Conservation (phyloP, 2,888 invertebrate species). For the Trichopoda pennipes region DNA sequence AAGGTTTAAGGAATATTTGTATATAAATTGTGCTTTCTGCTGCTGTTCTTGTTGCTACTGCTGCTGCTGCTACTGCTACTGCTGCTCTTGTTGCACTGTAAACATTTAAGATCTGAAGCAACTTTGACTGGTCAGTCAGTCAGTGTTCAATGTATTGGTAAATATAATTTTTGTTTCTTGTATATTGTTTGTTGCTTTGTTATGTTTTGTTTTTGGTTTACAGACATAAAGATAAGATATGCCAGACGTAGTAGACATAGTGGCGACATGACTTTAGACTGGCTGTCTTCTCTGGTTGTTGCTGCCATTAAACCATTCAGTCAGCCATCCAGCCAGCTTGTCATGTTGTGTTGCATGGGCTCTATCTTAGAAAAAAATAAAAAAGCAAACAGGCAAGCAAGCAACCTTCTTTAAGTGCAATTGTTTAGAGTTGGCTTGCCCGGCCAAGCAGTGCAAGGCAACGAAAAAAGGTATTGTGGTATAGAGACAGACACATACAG, state of each 20-base stretch:
- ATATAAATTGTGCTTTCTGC: constrained; percentile 1
- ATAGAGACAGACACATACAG: constrained; percentile 29
- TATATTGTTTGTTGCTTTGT: constrained; percentile 66
- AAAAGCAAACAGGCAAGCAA: not conserved
- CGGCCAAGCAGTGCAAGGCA: constrained; percentile 23
- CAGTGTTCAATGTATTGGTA: constrained; percentile 51
- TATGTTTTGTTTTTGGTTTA: constrained; percentile 56
- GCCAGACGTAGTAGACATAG: constrained; percentile 79
- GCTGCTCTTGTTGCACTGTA: constrained; percentile 21
- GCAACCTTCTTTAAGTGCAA: constrained; percentile 44
- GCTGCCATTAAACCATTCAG: constrained; percentile 17
- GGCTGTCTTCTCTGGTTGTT: constrained; percentile 46
- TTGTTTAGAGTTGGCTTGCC: constrained; percentile 31
- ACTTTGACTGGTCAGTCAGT: constrained; percentile 54
- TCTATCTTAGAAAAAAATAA: constrained; percentile 19
- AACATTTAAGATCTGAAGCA: constrained; percentile 52
- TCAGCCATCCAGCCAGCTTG: constrained; percentile 50
- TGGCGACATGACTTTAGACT: constrained; percentile 75
- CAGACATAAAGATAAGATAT: constrained; percentile 76
- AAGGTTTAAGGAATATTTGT: constrained; percentile 54
- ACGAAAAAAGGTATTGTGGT: constrained; percentile 17
- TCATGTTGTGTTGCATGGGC: constrained; percentile 25
- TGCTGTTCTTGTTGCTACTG: constrained; percentile 5
- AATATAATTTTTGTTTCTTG: constrained; percentile 42
- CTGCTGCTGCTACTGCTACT: constrained; percentile 5